These are phyloP conservation scores for Puntigrus tetrazona DNA, from an alignment of 2,113 vertebrate species.

Conservation along the genomic window DNA sequence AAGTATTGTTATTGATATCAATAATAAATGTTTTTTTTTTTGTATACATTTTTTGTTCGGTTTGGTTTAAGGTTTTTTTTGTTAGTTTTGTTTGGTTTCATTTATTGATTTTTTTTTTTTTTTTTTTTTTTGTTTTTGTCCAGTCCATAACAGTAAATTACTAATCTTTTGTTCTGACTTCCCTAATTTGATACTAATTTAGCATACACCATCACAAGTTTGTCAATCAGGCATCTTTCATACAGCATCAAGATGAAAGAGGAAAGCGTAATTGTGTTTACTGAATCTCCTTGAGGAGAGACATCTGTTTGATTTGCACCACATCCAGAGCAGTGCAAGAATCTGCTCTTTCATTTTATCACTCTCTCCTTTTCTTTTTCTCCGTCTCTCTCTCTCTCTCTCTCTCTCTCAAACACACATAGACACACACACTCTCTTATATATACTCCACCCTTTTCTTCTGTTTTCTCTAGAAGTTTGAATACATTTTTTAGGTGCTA, in stretches of 20 bases:
- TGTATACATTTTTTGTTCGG: too few relatives aligned
- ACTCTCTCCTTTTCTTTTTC: neutral
- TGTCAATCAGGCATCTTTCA: constrained; percentile 6
- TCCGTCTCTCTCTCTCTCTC: neutral
- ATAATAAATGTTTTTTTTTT: too few relatives aligned
- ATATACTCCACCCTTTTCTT: neutral
- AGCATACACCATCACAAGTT: neutral
- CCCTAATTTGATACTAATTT: neutral
- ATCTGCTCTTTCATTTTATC: neutral
- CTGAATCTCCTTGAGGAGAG: neutral
- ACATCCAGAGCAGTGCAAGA: neutral
- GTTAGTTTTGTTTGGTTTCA: too few relatives aligned
- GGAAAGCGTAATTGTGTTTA: neutral
- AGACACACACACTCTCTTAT: neutral
- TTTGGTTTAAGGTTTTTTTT: too few relatives aligned
- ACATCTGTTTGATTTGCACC: neutral
- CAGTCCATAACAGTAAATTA: neutral
- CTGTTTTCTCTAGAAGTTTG: neutral
- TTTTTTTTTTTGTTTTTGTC: neutral
- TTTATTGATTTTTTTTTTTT: too few relatives aligned
- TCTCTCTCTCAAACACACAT: neutral
- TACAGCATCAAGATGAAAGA: constrained; percentile 24
- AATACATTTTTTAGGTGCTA: neutral
- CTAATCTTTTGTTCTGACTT: neutral
- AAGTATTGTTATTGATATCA: neutral